These are phyloP conservation scores for Sarcophilus harrisii DNA, from an alignment of 2,797 vertebrate species.

Conservation along the genomic window DNA sequence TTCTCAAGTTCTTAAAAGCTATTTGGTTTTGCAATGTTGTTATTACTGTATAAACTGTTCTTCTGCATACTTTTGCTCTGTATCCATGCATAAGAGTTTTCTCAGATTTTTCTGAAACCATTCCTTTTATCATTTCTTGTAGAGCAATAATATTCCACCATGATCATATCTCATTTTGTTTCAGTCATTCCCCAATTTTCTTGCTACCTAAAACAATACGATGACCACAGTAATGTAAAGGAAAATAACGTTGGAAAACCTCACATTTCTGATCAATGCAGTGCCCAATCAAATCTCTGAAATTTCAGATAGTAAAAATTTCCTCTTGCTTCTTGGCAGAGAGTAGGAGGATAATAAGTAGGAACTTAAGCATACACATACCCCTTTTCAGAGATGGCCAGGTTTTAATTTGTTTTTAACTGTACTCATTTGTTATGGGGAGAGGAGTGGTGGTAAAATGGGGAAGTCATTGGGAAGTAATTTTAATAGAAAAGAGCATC, in stretches of 20 bases:
- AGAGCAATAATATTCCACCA: neutral
- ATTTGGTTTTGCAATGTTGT: neutral
- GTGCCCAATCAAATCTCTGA: neutral
- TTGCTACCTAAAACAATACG: neutral
- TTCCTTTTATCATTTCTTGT: neutral
- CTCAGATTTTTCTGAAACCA: neutral
- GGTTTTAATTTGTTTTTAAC: neutral
- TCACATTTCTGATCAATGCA: neutral
- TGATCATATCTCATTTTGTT: neutral
- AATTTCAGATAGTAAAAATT: neutral
- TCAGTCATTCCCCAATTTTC: neutral
- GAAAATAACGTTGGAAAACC: neutral
- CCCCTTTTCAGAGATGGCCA: neutral
- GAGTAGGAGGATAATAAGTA: neutral
- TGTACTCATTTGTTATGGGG: neutral
- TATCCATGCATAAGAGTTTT: neutral
- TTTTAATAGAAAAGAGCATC: neutral
- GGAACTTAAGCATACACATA: neutral
- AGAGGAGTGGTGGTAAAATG: neutral
- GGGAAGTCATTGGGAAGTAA: neutral
- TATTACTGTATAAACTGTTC: neutral
- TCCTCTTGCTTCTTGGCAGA: neutral
- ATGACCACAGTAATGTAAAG: neutral
- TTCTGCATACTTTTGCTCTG: neutral
- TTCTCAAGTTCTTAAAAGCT: neutral